Base-by-base conservation (phyloP, 2,113 vertebrate genomes). In the Melanerpes aurifrons region DNA sequence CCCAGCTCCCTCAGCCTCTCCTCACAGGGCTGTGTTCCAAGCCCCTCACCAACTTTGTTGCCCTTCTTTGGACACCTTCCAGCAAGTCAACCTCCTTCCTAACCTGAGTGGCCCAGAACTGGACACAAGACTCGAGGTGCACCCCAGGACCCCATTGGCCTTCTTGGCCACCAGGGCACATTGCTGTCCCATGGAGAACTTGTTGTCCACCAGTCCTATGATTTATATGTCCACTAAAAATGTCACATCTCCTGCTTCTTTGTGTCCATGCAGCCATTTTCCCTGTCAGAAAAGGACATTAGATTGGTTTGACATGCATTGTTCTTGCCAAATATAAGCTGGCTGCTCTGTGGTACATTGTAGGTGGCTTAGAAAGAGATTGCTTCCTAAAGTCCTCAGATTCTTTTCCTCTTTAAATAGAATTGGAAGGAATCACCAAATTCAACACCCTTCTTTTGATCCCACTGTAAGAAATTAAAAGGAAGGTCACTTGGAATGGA, bases 321-420 rank as follows among this genome's bases (percentile, higher is more conserved):
- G 84, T 89, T 94, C 91, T 62, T 84, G 62, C 54, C 81, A 89
- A 92, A 87, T 92, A 62, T 19, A 19, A 84, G 47, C 72, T 81
- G 70, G 45, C 58, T 78, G 13, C 71, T 57, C 84, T 86, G 0
- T 61, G 31, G 37, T 45, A 10, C 29, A 3, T 18, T 69, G 54
- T 35, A 69, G 58, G 54, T 83, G 45, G 58, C 64, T 86, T 81
- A 68, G 70, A 86, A 94, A 90, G 31, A 14, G 54, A 64, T 84
- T 69, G n/a, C 24, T 69, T 84, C 61, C 54, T 85, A 62, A 69
- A 89, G 18, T 69, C 24, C 79, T 47, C 61, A 61, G 24, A 37
- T 59, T 63, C 16, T 63, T 93, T 90, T 76, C 50, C n/a, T 59
- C 9, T 66, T 87, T 31, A 82, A 54, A 54, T n/a, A 71, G 32